Conservation (phyloP, 2,797 vertebrate genomes). For the Aratinga solstitialis region DNA sequence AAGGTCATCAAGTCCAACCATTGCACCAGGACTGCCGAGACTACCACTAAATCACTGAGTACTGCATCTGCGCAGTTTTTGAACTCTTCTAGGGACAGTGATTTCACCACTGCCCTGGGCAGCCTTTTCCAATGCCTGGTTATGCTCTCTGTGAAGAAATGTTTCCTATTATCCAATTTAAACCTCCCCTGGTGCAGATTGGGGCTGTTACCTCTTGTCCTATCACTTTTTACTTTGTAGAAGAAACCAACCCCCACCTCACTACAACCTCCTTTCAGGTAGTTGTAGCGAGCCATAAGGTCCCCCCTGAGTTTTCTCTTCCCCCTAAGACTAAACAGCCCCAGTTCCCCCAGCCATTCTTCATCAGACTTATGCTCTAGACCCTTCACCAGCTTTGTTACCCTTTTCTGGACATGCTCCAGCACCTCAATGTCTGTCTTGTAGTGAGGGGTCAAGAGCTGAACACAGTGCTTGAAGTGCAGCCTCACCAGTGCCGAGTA, state of each 20-base stretch:
- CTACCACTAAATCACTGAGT: neutral
- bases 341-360: neutral
- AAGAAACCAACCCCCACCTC: neutral
- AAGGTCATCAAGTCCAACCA: neutral
- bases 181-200: neutral
- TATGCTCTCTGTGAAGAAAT: neutral
- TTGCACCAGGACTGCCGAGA: neutral
- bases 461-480: neutral
- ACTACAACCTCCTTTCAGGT: neutral
- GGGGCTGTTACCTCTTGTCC: neutral
- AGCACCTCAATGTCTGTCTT: neutral
- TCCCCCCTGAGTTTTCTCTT: neutral
- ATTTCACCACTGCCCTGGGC: neutral
- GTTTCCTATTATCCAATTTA: neutral
- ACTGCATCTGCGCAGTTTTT: neutral
- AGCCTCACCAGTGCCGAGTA: neutral
- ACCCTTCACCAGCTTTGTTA: neutral
- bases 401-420: neutral
- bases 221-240: neutral
- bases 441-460: neutral
- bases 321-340: neutral
- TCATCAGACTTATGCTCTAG: neutral
- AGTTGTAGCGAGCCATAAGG: neutral
- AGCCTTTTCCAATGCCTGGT: neutral
- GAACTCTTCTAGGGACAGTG: neutral